Percentiles rank a stretch among this genome's conserved stretches.
Conservation (phyloP, 1,140 invertebrate species). For the Drosophila paulistorum region DNA sequence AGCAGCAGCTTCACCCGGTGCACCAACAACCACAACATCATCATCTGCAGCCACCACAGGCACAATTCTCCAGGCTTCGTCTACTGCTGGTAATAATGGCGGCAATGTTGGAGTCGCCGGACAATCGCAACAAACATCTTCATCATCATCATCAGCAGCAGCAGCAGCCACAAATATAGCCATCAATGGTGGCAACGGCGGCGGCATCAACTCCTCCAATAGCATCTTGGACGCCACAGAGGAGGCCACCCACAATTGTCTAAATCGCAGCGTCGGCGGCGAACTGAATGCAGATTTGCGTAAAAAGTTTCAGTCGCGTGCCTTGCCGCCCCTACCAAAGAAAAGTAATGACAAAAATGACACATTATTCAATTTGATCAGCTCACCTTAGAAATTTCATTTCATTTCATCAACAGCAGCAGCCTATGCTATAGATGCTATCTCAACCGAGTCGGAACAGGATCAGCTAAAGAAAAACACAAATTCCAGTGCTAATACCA, state of each 20-base stretch:
- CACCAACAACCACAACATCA: conserved; percentile 4
- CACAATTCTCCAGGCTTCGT: not conserved
- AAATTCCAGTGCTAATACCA: not conserved
- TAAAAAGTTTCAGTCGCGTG: conserved; percentile 86
- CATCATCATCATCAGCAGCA: conserved; percentile 3
- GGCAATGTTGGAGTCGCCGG: conserved; percentile 9
- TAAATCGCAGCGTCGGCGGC: conserved; percentile 31
- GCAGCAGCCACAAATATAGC: conserved; percentile 27
- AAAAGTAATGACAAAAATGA: conserved; percentile 70
- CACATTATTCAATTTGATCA: not conserved
- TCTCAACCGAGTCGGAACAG: conserved; percentile 63
- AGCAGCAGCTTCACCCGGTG: not conserved
- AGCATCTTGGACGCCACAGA: conserved; percentile 26
- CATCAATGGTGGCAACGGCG: not conserved
- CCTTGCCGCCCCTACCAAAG: conserved; percentile 90
- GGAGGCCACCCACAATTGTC: conserved; percentile 33
- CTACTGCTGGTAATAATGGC: not conserved
- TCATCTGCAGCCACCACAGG: not conserved
- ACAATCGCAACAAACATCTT: not conserved
- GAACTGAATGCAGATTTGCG: conserved; percentile 81
- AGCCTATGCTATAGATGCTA: conserved; percentile 73
- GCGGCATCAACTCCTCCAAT: conserved; percentile 4
- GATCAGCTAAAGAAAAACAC: conserved; percentile 56
- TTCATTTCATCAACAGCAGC: not conserved
- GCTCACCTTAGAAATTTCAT: too few species aligned